phyloP scores from a whole-genome alignment of 2,888 invertebrate species.

The Caenorhabditis drosophilae region DNA sequence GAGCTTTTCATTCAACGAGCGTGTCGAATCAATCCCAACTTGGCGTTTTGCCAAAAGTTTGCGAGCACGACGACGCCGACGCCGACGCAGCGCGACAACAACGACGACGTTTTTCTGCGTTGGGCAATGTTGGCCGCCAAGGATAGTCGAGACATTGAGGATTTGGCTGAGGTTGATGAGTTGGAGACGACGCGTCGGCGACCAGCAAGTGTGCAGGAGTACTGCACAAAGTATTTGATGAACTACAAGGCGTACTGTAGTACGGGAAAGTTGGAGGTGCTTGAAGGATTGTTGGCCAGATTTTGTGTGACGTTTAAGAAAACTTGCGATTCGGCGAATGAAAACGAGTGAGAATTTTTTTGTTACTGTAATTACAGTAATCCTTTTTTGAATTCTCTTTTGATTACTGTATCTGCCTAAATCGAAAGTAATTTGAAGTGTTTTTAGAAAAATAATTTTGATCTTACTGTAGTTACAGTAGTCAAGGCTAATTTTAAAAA shows the following conservation, averaged over 20 bases:
- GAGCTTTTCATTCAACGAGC: slow-evolving; percentile 25
- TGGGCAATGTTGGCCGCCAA: slow-evolving; percentile 25
- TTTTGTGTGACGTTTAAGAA: slow-evolving; percentile 38
- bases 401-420: too few species aligned
- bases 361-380: background rate
- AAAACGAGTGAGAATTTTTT: background rate
- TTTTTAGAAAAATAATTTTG: too few species aligned
- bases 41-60: slow-evolving; percentile 27
- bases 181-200: slow-evolving; percentile 12
- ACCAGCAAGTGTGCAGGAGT: slow-evolving; percentile 23
- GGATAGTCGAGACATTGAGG: slow-evolving; percentile 30
- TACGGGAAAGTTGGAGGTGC: slow-evolving; percentile 11
- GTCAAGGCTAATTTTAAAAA: too few species aligned
- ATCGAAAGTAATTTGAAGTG: too few species aligned
- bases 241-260: slow-evolving; percentile 40
- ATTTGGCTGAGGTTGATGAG: slow-evolving; percentile 21
- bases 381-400: too few species aligned
- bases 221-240: slow-evolving; percentile 35
- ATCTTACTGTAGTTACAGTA: too few species aligned
- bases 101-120: slow-evolving; percentile 13
- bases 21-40: slow-evolving; percentile 10
- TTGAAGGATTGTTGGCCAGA: slow-evolving; percentile 38
- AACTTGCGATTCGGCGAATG: slow-evolving; percentile 13
- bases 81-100: too few species aligned
- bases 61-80: too few species aligned